A percentile compares a stretch with the other conserved stretches of the same genome.
phyloP scores from a whole-genome alignment of 2,797 vertebrate species.

The Cyprinodon diabolis region DNA sequence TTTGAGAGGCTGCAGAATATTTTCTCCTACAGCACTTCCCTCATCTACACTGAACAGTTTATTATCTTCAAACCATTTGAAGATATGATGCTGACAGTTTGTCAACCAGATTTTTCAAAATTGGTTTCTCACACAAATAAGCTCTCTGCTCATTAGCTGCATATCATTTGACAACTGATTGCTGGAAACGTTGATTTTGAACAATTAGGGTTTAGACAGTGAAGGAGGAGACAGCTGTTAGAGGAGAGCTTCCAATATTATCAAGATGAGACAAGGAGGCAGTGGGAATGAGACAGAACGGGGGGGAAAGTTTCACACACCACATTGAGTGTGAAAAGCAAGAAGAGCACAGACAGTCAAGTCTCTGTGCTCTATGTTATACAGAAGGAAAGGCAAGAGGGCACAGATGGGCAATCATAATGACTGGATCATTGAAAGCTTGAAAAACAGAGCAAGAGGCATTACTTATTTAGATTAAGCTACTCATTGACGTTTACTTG shows the following conservation, averaged over 20 bases:
- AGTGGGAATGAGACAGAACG: conserved; percentile 55
- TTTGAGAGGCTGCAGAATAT: neutral
- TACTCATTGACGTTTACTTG: conserved; percentile 55
- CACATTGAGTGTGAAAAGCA: conserved; percentile 82
- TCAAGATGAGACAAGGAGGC: conserved; percentile 63
- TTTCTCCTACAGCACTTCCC: too few relatives aligned
- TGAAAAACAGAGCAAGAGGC: conserved; percentile 68
- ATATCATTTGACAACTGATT: neutral
- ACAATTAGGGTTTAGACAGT: conserved; percentile 23
- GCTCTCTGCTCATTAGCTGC: neutral
- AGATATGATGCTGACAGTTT: neutral
- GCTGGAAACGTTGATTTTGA: conserved; percentile 20
- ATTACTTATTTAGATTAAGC: conserved; percentile 74
- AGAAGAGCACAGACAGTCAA: conserved; percentile 63
- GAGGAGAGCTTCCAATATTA: conserved; percentile 72
- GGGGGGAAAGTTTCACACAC: conserved; percentile 76
- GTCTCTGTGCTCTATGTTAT: conserved; percentile 62
- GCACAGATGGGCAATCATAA: conserved; percentile 82
- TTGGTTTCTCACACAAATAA: neutral
- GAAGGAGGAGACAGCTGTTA: conserved; percentile 75
- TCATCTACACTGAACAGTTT: neutral
- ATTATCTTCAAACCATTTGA: neutral
- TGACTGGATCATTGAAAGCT: conserved; percentile 68
- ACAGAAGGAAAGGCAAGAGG: conserved; percentile 71
- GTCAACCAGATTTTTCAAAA: neutral